phyloP scores from a whole-genome alignment of 2,888 invertebrate species.

The Chamaedrilus cognettii region DNA sequence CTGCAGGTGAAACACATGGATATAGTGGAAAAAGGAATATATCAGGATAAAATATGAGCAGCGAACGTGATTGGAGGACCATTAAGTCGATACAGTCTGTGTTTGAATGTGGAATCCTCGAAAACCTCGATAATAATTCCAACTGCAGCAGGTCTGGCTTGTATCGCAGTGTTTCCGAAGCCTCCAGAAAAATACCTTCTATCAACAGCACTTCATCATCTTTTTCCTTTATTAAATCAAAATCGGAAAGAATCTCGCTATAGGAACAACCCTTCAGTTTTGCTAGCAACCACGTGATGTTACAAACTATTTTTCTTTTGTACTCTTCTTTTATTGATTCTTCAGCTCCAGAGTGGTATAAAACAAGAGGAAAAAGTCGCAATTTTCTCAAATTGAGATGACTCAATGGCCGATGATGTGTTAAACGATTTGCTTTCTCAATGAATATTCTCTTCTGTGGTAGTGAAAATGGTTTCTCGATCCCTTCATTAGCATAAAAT shows the following conservation, averaged over 20 bases:
- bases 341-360: slow-evolving; percentile 11
- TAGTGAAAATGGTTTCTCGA: not conserved
- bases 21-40: slow-evolving; percentile 11
- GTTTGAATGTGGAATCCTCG: slow-evolving; percentile 5
- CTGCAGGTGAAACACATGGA: slow-evolving; percentile 2
- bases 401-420: not conserved
- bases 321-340: not conserved
- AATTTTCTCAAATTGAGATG: slow-evolving; percentile 2
- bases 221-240: slow-evolving; percentile 1
- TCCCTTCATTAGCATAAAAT: slow-evolving; percentile 6
- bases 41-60: not conserved
- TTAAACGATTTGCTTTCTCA: slow-evolving; percentile 11
- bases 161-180: not conserved
- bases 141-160: slow-evolving; percentile 13
- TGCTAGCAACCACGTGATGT: slow-evolving; percentile 15
- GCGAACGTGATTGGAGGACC: slow-evolving; percentile 7
- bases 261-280: not conserved
- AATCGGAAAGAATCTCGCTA: slow-evolving; percentile 9
- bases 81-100: slow-evolving; percentile 3
- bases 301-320: slow-evolving; percentile 18
- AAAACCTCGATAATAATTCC: slow-evolving; percentile 15
- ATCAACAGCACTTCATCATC: slow-evolving; percentile 8
- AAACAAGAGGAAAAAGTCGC: not conserved
- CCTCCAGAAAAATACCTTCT: slow-evolving; percentile 3
- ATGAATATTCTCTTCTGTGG: slow-evolving; percentile 10